phyloP scores from a whole-genome alignment of 2,888 invertebrate genomes.

The Nasonia oneida region DNA sequence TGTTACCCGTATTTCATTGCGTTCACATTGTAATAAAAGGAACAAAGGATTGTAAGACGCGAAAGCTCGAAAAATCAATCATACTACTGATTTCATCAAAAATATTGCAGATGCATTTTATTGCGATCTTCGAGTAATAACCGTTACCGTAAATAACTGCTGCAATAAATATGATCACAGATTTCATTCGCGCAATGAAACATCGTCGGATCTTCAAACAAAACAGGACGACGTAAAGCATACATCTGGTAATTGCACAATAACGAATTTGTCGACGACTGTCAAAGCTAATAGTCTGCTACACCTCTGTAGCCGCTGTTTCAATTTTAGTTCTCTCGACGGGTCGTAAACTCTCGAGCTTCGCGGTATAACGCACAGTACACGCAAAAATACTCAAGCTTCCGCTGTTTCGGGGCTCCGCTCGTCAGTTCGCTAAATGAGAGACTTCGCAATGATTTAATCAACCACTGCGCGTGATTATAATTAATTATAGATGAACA shows the following conservation, averaged over 20 bases:
- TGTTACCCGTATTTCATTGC: too few species aligned
- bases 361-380: too few species aligned
- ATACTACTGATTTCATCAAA: too few species aligned
- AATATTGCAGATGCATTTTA: neutral
- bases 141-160: neutral
- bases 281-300: neutral
- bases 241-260: neutral
- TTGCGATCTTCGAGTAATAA: neutral
- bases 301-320: neutral
- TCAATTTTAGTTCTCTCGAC: constrained; percentile 16
- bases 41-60: too few species aligned
- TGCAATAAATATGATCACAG: neutral
- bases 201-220: neutral
- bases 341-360: constrained; percentile 10
- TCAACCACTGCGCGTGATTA: neutral
- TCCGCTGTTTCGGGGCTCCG: neutral
- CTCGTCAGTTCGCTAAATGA: neutral
- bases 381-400: neutral
- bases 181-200: too few species aligned
- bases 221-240: neutral
- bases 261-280: neutral
- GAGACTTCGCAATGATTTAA: neutral
- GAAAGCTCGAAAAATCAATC: too few species aligned
- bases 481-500: neutral
- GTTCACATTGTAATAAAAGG: too few species aligned